Base-by-base conservation (phyloP, 1,140 invertebrate species). In the Drosophila aff. region DNA sequence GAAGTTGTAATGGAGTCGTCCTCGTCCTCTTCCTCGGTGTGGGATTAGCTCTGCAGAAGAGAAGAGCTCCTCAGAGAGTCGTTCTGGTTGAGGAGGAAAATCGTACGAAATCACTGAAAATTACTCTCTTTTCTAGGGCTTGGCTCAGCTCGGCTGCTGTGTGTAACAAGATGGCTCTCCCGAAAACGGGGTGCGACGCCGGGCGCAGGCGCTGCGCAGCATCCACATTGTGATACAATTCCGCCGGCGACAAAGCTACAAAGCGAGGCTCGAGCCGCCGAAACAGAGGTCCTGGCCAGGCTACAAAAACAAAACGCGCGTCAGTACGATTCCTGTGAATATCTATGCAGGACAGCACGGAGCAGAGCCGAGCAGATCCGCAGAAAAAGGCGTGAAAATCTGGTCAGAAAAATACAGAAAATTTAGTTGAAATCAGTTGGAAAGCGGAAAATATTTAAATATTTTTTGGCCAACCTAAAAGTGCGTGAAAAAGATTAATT, bases 271-370 rank as follows among this genome's bases (percentile, higher is more conserved):
- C 55, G 49, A n/a, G 31, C 53, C 10, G 66, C 23, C 69, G 31
- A 43, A 33, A 43, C 21, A 64, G 77, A 81, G 81, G 84, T 72
- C 81, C 84, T 78, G 52, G 77, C 65, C 69, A 68, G 77, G 81
- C 84, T 90, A 89, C 85, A 90, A 90, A 91, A 90, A 90, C 86
- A 90, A 90, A 81, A 68, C 81, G 75, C 72, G 63, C 82, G 46
- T 90, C 85, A 90, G 85, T 90, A 86, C 55, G 85, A 85, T 82
- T 90, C 76, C 86, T 90, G 85, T 91, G 79, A 90, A 86, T 90
- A 91, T 90, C 86, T 90, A 90, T 82, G 85, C 85, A 90, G 85
- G 85, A 90, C 85, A 90, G 53, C 81, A 82, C 85, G 85, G 85
- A 89, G 81, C 71, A 41, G 57, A 80, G 52, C 60, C 77, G 21